Evolutionary conservation across 2,888 invertebrate genomes (phyloP).

Genomic region (Dioctria linearis): DNA sequence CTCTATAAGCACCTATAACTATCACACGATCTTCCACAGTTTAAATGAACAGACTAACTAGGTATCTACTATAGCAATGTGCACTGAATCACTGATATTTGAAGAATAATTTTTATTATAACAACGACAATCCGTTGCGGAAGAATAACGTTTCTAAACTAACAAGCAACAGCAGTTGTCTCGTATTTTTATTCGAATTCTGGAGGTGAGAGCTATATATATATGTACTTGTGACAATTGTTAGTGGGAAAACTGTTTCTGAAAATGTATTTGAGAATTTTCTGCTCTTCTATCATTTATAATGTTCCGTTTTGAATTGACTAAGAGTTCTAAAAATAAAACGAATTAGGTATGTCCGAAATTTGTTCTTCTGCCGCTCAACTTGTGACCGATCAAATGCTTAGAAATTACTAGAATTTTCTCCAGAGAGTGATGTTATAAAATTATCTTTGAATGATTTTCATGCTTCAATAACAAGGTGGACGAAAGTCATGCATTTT

Average conservation of each 20-base stretch:
- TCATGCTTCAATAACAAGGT: too few relatives aligned
- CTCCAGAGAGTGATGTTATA: conserved; percentile 23
- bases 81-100: too few relatives aligned
- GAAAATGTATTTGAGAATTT: conserved; percentile 12
- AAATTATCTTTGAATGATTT: conserved; percentile 24
- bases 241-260: conserved; percentile 35
- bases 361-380: not conserved
- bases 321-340: conserved; percentile 36
- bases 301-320: not conserved
- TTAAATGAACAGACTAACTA: too few relatives aligned
- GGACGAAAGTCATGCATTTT: too few relatives aligned
- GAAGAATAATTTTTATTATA: too few relatives aligned
- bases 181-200: conserved; percentile 39
- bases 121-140: not conserved
- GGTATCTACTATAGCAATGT: too few relatives aligned
- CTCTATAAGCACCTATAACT: too few relatives aligned
- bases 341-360: not conserved
- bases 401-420: conserved; percentile 24
- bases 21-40: too few relatives aligned
- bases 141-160: conserved; percentile 22
- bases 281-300: not conserved
- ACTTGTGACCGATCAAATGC: not conserved
- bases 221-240: too few relatives aligned
- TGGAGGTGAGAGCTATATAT: conserved; percentile 27
- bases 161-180: not conserved